Evolutionary conservation across 2,113 vertebrate genomes (phyloP).

Genomic region (Tylochromis polylepis): DNA sequence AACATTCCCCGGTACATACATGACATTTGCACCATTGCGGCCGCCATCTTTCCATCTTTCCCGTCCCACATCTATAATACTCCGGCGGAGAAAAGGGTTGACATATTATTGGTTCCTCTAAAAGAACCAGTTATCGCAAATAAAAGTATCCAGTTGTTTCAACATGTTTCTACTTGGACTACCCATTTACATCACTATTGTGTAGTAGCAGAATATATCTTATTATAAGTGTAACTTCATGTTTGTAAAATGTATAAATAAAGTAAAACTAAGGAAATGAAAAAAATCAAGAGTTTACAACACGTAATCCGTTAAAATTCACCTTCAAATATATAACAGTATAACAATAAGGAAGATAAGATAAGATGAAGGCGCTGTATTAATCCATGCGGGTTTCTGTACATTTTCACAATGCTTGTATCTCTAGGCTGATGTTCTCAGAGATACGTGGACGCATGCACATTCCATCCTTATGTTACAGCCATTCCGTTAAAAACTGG

Average conservation of each 20-base stretch:
- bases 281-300: not conserved
- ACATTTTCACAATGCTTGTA: not conserved
- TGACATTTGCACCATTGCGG: slow-evolving; percentile 75
- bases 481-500: not conserved
- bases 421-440: not conserved
- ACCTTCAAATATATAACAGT: not conserved
- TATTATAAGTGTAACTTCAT: not conserved
- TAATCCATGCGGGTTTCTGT: not conserved
- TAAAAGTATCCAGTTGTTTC: not conserved
- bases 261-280: not conserved
- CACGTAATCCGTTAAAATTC: not conserved
- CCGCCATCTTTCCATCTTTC: slow-evolving; percentile 70
- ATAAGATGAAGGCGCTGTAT: not conserved
- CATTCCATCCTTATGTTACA: not conserved
- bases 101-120: slow-evolving; percentile 23
- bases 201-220: not conserved
- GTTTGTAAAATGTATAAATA: not conserved
- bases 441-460: not conserved
- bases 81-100: slow-evolving; percentile 11
- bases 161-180: not conserved
- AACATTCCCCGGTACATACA: slow-evolving; percentile 78
- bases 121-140: not conserved
- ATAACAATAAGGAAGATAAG: not conserved
- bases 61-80: slow-evolving; percentile 62
- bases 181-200: not conserved